Conservation (phyloP, 1,140 invertebrate species). For the Drosophila pandora region DNA sequence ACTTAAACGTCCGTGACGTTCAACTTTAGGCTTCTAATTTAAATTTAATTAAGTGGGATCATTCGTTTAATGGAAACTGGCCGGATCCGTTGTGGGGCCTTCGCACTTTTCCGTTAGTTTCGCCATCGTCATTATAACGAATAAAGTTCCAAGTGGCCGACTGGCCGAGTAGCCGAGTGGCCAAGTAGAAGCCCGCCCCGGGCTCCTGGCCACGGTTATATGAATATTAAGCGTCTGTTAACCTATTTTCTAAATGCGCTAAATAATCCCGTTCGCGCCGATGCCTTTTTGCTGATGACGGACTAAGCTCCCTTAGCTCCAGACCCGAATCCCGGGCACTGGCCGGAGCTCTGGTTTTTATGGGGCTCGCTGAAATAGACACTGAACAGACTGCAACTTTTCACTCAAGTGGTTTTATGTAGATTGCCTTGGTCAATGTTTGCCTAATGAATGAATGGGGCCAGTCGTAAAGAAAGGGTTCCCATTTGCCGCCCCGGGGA, state of each 20-base stretch:
- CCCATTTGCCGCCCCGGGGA: constrained; percentile 14
- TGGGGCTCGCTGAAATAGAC: constrained; percentile 25
- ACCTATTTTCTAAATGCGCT: constrained; percentile 75
- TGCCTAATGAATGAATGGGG: constrained; percentile 68
- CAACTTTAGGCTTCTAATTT: constrained; percentile 80
- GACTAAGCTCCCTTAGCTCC: constrained; percentile 36
- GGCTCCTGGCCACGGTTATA: constrained; percentile 29
- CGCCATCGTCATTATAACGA: constrained; percentile 74
- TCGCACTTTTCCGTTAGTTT: constrained; percentile 59
- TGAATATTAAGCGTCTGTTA: constrained; percentile 80
- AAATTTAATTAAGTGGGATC: constrained; percentile 80
- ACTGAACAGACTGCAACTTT: constrained; percentile 54
- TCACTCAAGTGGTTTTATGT: constrained; percentile 55
- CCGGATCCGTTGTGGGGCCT: not conserved
- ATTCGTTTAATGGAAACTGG: constrained; percentile 60
- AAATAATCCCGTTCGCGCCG: constrained; percentile 53
- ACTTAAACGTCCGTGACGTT: constrained; percentile 69
- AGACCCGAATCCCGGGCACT: not conserved
- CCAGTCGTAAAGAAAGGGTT: constrained; percentile 34
- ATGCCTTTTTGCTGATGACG: constrained; percentile 30
- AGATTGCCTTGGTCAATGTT: constrained; percentile 56
- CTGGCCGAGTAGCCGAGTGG: constrained; percentile 40
- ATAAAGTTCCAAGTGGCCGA: constrained; percentile 64
- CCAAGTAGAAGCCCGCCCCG: not conserved
- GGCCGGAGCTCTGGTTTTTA: constrained; percentile 45